Base-by-base conservation (phyloP, 2,113 vertebrate genomes). In the Channa maculata region DNA sequence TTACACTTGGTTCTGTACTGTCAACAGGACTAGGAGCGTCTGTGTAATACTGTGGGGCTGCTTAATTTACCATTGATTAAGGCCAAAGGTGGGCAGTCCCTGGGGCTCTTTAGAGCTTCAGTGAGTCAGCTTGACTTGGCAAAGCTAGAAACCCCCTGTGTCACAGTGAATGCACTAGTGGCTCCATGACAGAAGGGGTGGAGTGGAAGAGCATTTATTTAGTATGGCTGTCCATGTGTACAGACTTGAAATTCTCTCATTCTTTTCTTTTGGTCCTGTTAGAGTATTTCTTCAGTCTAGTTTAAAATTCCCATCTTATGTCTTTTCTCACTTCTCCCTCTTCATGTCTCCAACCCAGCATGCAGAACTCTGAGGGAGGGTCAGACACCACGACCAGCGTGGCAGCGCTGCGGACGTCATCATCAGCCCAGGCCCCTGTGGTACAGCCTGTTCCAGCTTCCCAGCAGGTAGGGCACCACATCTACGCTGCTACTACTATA, bases 341-440 rank as follows among this genome's bases (percentile, higher is more conserved):
- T 46, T 5, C n/a, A 15, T 55, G 11, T 63, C 33, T 68, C 84
- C 90, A 88, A 82, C 89, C 41, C 91, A 98, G 94, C 89, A 98
- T 99, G 98, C 98, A 99, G 95, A 96, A 93, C 86, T 92, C 98
- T 0, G 96, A 99, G 91, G 94, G 92, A 57, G 95, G 94, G 79
- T 94, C 97, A 13, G 97, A 98, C 64, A 85, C 96, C 3, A 90
- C 96, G 2, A 89, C 96, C 64, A 95, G 96, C 0, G 96, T 97
- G 89, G 89, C 91, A 14, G 44, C 96, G 0, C 90, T 98, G 89
- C 94, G 95, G 71, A 90, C 97, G 0, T 94, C 97, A 3, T 95
- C 96, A 2, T 90, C 96, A 3, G 92, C 96, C 63, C 96, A 95
- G 77, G 96, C 96, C 0, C 96, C 96, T 0, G 96, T 97, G 33